A percentile compares a stretch with the other conserved stretches of the same genome.
Conservation (phyloP, 2,888 invertebrate genomes). For the Cactoblastis cactorum region DNA sequence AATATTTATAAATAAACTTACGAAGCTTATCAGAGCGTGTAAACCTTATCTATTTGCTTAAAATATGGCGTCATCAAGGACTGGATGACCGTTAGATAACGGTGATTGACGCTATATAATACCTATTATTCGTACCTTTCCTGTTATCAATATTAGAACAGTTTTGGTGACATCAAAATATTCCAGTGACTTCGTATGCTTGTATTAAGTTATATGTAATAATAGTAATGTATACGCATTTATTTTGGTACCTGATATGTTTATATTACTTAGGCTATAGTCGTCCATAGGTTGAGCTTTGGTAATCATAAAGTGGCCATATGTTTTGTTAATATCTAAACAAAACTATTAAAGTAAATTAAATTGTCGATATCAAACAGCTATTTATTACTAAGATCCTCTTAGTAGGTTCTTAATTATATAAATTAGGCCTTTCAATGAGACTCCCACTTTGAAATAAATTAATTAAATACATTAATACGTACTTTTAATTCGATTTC, state of each 20-base stretch:
- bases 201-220: conserved; percentile 12
- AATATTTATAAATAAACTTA: too few relatives aligned
- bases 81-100: conserved; percentile 9
- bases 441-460: conserved; percentile 21
- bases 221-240: neutral
- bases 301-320: too few relatives aligned
- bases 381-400: neutral
- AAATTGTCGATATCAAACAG: neutral
- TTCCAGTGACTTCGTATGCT: neutral
- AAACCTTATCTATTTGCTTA: neutral
- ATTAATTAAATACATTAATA: conserved; percentile 20
- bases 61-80: neutral
- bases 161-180: conserved; percentile 2
- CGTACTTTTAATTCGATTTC: conserved; percentile 26
- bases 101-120: neutral
- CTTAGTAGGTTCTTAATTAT: neutral
- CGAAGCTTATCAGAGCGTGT: neutral
- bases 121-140: conserved; percentile 1
- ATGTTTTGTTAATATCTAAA: too few relatives aligned
- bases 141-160: conserved; percentile 1
- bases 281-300: too few relatives aligned
- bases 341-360: neutral
- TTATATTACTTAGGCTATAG: too few relatives aligned
- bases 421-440: neutral
- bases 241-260: neutral